Conservation (phyloP, 2,113 vertebrate species). For the Leuciscus idus region DNA sequence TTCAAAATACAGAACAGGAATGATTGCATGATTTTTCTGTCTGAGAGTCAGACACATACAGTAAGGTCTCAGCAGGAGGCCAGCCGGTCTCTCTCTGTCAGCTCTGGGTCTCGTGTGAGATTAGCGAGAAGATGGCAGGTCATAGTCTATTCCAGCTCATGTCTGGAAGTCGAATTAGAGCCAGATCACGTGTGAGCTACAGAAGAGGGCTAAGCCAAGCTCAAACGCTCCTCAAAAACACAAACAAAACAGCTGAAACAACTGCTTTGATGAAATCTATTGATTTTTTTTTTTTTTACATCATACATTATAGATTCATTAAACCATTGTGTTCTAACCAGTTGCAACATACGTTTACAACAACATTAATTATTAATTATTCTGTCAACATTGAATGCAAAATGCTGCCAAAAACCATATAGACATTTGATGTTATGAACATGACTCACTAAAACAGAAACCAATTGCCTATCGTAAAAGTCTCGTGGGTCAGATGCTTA, state of each 20-base stretch:
- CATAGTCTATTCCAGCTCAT: constrained; percentile 18
- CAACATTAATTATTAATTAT: background rate
- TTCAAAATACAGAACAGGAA: background rate
- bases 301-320: background rate
- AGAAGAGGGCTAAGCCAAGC: background rate
- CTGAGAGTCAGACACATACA: background rate
- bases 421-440: background rate
- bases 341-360: background rate
- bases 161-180: constrained; percentile 38
- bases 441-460: background rate
- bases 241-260: background rate
- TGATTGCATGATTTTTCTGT: background rate
- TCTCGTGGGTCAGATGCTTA: background rate
- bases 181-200: constrained; percentile 34
- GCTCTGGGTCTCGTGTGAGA: constrained; percentile 8
- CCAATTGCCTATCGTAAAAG: background rate
- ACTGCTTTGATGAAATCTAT: background rate
- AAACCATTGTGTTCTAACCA: background rate
- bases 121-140: constrained; percentile 31
- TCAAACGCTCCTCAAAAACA: background rate
- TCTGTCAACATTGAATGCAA: background rate
- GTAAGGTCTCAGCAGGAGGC: background rate
- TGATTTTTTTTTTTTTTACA: background rate
- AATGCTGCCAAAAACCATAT: background rate
- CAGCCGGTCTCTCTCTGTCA: background rate